Evolutionary conservation across 2,113 vertebrate species (phyloP), one percentile per base, ranked within the genome.

Genomic region (Gnathochromis pfefferi): DNA sequence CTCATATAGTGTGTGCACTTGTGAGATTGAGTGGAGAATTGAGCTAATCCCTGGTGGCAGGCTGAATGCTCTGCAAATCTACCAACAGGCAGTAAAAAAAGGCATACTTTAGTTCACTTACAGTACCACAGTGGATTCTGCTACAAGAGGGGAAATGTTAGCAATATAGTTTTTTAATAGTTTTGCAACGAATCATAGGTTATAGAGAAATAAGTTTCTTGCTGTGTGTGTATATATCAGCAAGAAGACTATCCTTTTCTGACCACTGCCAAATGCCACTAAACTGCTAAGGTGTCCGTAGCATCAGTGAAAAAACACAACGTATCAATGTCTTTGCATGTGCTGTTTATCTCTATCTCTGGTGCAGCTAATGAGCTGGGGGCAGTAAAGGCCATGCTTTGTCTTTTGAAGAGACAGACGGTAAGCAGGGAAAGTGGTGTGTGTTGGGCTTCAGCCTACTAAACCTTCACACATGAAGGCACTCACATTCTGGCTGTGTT

Each of bases 1-100:
- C 57, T 87, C 82, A 85, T 89, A 93, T 80, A 85, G 79, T 23
- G 17, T 86, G 84, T 92, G 90, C 85, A 90, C 79, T 81, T 21
- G 91, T 88, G 87, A 93, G 93, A 95, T 95, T 92, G 92, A 93
- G 87, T 92, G 89, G 92, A 94, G 95, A 96, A 93, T 91, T 94
- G 90, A 82, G 90, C 81, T 91, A 94, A 94, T 95, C 94, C 90
- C 92, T 83, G 63, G 82, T 95, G 95, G 91, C 84, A 89, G 82
- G 38, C 81, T 80, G 55, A 87, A 91, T 80, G 86, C 94, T 93
- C 84, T 87, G 82, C 82, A 88, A 94, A 93, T 88, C 88, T 90
- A 90, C 86, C 83, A 80, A 85, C 91, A 81, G 93, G 70, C 87
- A 86, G 79, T 87, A 88, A 90, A 90, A 35, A 88, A 91, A 86